Evolutionary conservation across 2,113 vertebrate genomes (phyloP).

Genomic region (Serranochromis macrocephalus): DNA sequence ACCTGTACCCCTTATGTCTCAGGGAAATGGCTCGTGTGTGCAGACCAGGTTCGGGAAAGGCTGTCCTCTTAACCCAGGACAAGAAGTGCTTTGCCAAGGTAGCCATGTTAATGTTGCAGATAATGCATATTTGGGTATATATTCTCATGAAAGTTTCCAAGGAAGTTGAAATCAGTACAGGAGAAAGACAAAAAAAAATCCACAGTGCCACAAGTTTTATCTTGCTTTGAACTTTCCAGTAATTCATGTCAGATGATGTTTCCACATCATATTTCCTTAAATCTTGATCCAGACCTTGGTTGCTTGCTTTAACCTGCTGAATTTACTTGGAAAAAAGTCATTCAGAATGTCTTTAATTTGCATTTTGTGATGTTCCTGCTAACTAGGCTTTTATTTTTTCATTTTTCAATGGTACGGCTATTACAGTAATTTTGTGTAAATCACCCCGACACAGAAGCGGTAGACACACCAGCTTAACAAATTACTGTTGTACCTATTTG

Average conservation of each 20-base stretch:
- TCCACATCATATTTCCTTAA: not conserved
- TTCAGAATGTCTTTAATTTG: not conserved
- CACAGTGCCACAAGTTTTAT: not conserved
- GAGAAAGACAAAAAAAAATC: not conserved
- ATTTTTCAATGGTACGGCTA: not conserved
- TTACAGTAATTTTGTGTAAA: not conserved
- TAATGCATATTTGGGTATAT: not conserved
- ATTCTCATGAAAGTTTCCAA: not conserved
- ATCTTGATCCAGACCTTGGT: not conserved
- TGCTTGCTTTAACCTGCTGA: not conserved
- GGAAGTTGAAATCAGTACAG: not conserved
- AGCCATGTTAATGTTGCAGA: not conserved
- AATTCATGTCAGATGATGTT: not conserved
- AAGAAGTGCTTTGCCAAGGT: conserved; percentile 97
- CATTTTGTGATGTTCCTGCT: not conserved
- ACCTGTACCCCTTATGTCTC: conserved; percentile 90
- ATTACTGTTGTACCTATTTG: not conserved
- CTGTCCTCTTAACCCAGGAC: conserved; percentile 89
- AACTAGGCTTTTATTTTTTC: not conserved
- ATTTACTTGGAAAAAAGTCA: not conserved
- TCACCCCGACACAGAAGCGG: not conserved
- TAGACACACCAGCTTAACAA: not conserved
- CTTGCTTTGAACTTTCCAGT: not conserved
- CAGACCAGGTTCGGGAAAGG: conserved; percentile 83
- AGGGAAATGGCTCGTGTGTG: conserved; percentile 91